Evolutionary conservation across 2,888 invertebrate species (phyloP), one percentile per base, ranked within the genome.

Genomic region (Crioceris asparagi): DNA sequence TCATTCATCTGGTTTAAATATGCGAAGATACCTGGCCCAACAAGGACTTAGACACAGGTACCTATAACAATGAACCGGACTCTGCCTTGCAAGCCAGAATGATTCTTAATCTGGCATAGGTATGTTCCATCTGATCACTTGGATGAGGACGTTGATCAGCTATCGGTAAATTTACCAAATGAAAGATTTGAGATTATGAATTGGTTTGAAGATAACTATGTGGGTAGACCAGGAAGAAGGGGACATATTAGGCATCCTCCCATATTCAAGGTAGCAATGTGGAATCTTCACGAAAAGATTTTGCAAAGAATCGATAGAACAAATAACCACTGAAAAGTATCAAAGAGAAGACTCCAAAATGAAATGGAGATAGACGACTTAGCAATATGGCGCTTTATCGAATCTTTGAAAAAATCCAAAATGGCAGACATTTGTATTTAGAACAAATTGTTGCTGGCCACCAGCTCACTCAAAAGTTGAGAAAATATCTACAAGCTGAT

Each of bases 71-170:
- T 25, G 25, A 25, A 25, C 25, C 25, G 4, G 25, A 25, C 2
- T 25, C 12, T 25, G 25, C 25, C 25, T 25, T 25, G 4, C 25
- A 25, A 25, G n/a, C 25, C 25, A 25, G 4, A 4, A 25, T 25
- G 25, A 25, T 3, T 2, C 4, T 25, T 3, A 12, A n/a, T n/a
- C n/a, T n/a, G n/a, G n/a, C n/a, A n/a, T n/a, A n/a, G n/a, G 4
- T 25, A 25, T 4, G 25, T 25, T 25, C 4, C 25, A 4, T 12
- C 25, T 25, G 25, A 25, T 4, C 25, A 25, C 25, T 25, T 25
- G 25, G 25, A 25, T 4, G 25, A 25, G 25, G 25, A n/a, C 11
- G 25, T 25, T 25, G 25, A 25, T 25, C 25, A 25, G 25, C 25
- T 25, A 12, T 25, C 25, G 4, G 25, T 12, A 25, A 25, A 4